Percentiles rank a stretch among this genome's conserved stretches.
Conservation (phyloP, 2,888 invertebrate genomes). For the Psococerastis gibbosa region DNA sequence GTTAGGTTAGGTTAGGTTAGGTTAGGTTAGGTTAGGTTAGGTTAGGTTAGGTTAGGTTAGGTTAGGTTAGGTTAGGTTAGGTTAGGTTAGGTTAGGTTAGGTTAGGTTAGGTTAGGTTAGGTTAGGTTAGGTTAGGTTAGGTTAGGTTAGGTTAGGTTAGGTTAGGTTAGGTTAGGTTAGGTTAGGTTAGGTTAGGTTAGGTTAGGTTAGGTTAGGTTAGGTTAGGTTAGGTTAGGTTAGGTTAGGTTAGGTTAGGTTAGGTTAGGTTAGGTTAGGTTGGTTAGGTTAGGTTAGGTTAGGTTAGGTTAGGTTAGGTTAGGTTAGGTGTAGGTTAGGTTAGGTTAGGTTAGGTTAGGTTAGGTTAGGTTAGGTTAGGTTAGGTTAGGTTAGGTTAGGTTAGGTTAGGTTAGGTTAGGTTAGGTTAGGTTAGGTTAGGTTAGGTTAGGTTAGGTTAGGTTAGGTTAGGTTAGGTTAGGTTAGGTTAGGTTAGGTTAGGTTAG, state of each 20-base stretch:
- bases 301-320: too few relatives aligned
- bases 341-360: constrained; percentile 1
- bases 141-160: constrained; percentile 1
- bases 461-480: too few relatives aligned
- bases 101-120: constrained; percentile 1
- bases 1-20: constrained; percentile 1
- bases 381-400: too few relatives aligned
- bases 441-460: too few relatives aligned
- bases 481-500: too few relatives aligned
- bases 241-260: constrained; percentile 1
- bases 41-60: constrained; percentile 5
- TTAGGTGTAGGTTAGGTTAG: too few relatives aligned
- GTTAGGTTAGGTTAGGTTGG: too few relatives aligned
- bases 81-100: constrained; percentile 1
- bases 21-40: constrained; percentile 1
- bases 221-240: constrained; percentile 1
- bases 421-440: too few relatives aligned
- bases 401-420: too few relatives aligned
- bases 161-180: constrained; percentile 1
- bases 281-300: constrained; percentile 1
- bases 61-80: constrained; percentile 1
- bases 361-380: too few relatives aligned
- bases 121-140: constrained; percentile 1
- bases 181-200: constrained; percentile 1
- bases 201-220: constrained; percentile 1